Conservation (phyloP, 2,113 vertebrate species). For the Bos indicus region DNA sequence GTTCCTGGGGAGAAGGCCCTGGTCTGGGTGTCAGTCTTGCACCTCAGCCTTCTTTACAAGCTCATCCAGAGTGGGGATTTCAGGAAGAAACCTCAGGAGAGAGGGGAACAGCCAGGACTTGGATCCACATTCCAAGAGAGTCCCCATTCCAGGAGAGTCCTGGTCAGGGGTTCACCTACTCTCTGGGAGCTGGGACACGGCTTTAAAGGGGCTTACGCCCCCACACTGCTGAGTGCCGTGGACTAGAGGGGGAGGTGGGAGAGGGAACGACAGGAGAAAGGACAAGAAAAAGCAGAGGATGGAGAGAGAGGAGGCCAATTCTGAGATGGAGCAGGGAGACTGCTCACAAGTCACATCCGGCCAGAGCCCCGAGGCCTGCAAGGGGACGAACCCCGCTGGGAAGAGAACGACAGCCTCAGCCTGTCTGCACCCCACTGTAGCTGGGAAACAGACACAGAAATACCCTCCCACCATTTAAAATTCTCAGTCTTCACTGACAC, state of each 20-base stretch:
- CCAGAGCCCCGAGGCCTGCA: background rate
- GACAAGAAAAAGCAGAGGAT: background rate
- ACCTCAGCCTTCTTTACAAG: background rate
- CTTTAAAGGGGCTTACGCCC: background rate
- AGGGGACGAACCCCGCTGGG: background rate
- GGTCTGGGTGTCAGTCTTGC: background rate
- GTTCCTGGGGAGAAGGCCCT: background rate
- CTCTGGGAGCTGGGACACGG: background rate
- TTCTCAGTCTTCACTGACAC: background rate
- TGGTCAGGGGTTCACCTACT: too few relatives aligned
- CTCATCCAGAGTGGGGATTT: background rate
- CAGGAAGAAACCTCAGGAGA: background rate
- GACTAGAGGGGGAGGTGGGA: background rate
- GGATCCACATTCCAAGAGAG: background rate
- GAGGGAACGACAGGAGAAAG: background rate
- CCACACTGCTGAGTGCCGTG: accelerated
- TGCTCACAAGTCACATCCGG: accelerated
- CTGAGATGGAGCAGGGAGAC: background rate
- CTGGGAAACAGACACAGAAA: background rate
- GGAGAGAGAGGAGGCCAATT: background rate
- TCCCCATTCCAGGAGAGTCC: background rate
- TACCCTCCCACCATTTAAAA: background rate
- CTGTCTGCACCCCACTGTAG: background rate
- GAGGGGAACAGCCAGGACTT: background rate
- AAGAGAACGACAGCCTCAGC: background rate